These are phyloP conservation scores for Aurelia aurita DNA, from an alignment of 30 jellyfish, hydroid and myxozoan genomes.

Conservation along the genomic window DNA sequence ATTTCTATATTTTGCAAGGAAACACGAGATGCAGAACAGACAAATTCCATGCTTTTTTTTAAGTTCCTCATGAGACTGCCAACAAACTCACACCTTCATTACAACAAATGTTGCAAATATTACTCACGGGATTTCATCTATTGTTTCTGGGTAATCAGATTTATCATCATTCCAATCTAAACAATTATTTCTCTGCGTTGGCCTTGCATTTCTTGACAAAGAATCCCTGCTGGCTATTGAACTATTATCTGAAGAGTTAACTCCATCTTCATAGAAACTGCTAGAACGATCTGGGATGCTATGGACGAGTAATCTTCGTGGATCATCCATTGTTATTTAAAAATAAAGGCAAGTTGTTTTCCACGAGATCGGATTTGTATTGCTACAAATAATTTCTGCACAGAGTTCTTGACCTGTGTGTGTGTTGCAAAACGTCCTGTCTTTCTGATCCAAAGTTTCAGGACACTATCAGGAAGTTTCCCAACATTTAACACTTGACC, in stretches of 20 bases:
- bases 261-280: slow-evolving; percentile 42
- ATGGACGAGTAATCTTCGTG: no score
- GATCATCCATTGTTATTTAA: background rate
- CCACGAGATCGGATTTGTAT: no score
- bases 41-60: no score
- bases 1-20: no score
- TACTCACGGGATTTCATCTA: slow-evolving; percentile 43
- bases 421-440: no score
- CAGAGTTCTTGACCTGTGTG: no score
- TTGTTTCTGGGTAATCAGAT: slow-evolving; percentile 10
- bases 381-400: no score
- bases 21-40: no score
- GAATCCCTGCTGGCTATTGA: slow-evolving; percentile 32
- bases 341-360: no score
- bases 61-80: background rate
- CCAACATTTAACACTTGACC: no score
- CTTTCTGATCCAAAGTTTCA: no score
- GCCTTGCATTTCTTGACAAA: background rate
- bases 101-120: background rate
- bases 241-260: slow-evolving; percentile 48
- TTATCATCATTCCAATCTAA: background rate
- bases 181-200: background rate
- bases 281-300: slow-evolving; percentile 2
- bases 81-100: background rate
- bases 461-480: no score